Conservation (phyloP, 2,888 invertebrate genomes). For the Macrophya annulata region DNA sequence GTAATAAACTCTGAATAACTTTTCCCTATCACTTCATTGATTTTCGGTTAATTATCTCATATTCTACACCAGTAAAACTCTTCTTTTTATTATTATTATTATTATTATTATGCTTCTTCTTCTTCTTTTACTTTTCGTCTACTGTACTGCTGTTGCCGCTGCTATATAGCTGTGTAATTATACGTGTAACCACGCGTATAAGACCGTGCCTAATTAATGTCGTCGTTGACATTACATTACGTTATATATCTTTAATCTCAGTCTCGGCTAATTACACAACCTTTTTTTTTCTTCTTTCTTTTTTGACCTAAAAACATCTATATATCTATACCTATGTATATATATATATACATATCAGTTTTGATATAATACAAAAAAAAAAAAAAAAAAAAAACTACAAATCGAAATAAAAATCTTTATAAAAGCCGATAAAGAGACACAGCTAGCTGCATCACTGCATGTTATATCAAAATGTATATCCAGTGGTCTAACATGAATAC, state of each 20-base stretch:
- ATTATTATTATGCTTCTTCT: too few relatives aligned
- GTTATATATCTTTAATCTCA: slow-evolving; percentile 8
- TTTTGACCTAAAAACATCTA: not conserved
- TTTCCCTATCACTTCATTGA: not conserved
- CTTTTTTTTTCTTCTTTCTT: not conserved
- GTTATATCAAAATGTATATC: not conserved
- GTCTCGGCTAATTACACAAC: not conserved
- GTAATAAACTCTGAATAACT: not conserved
- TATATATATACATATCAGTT: not conserved
- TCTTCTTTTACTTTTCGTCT: not conserved
- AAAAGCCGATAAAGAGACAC: not conserved
- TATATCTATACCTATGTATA: too few relatives aligned
- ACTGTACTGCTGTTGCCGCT: too few relatives aligned
- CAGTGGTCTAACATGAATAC: not conserved
- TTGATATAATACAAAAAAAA: not conserved
- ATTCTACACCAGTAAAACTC: not conserved
- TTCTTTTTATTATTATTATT: not conserved
- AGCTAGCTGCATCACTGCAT: not conserved
- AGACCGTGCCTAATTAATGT: slow-evolving; percentile 24
- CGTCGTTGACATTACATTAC: slow-evolving; percentile 16
- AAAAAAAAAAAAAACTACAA: not conserved
- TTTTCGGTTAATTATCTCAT: slow-evolving; percentile 13
- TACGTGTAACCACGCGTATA: slow-evolving; percentile 29
- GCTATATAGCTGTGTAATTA: not conserved
- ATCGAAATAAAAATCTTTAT: not conserved